Evolutionary conservation across 2,797 vertebrate species (phyloP), one percentile per base, ranked within the genome.

Genomic region (Urosaurus nigricauda): DNA sequence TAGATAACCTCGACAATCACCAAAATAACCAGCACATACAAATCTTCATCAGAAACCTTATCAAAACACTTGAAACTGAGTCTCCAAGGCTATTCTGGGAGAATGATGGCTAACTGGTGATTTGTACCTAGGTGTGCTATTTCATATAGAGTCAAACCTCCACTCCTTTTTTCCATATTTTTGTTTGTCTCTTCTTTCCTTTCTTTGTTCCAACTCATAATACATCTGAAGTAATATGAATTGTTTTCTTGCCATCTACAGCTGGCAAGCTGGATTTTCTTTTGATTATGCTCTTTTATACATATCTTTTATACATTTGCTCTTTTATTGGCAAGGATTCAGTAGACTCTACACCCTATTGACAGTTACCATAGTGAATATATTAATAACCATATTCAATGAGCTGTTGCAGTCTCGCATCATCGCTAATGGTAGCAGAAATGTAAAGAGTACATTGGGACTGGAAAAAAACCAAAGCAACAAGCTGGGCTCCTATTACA

Each of bases 361-460:
- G 79, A 85, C 84, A 85, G 37, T 84, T 88, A 73, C 71, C 60
- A 35, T 74, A 82, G 79, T 65, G 73, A 58, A 40, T 51, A 51
- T 85, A 90, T 88, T 80, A 35, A 75, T 85, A 86, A 43, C 79
- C 56, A 51, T 43, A 82, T 77, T 86, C 79, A 86, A 83, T 16
- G 79, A 86, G 79, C 43, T 85, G 19, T 71, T 24, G 63, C 78
- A 87, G 37, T 75, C 79, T 63, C 78, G 21, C 14, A 19, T 63
- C 37, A 83, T 1, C 75, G 16, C 56, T 60, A 60, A 88, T 75
- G 43, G 78, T 51, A 90, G 90, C 2, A 75, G 43, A 53, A 19
- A 78, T 43, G 1, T 35, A 43, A 82, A 87, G 75, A 53, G 40
- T 19, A 87, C 26, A 68, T 84, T 51, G 7, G 17, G 3, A 3